Conservation (phyloP, 2,888 invertebrate genomes). For the Thecophora atra region DNA sequence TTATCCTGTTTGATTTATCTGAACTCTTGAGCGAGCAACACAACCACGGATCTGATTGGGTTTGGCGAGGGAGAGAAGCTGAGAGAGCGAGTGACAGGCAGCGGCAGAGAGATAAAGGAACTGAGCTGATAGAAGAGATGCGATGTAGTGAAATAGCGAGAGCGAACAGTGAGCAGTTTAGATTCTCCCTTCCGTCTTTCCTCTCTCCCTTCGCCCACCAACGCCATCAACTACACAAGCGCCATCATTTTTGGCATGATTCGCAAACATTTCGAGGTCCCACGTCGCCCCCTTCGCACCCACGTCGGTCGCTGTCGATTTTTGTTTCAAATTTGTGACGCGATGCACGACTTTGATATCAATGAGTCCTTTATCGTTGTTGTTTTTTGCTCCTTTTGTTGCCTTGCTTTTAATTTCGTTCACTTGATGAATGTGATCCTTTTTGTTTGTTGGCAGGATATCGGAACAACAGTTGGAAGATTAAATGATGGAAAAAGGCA, state of each 20-base stretch:
- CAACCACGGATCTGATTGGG: too few species aligned
- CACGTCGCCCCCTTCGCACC: not conserved
- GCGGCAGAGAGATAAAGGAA: too few species aligned
- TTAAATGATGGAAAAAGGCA: constrained; percentile 28
- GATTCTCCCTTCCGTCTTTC: too few species aligned
- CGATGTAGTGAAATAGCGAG: too few species aligned
- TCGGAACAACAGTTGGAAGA: constrained; percentile 36
- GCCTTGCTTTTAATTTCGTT: not conserved
- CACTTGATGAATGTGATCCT: constrained; percentile 49
- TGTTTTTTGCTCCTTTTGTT: constrained; percentile 8
- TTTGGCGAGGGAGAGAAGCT: too few species aligned
- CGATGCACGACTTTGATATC: constrained; percentile 40
- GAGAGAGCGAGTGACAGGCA: too few species aligned
- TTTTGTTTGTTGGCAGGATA: constrained; percentile 47
- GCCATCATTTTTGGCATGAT: too few species aligned
- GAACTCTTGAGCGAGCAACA: constrained; percentile 43
- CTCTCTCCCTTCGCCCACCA: too few species aligned
- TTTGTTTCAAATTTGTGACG: constrained; percentile 28
- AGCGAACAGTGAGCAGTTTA: too few species aligned
- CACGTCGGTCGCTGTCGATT: not conserved
- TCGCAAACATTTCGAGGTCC: not conserved
- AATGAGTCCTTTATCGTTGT: not conserved
- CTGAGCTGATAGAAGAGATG: too few species aligned
- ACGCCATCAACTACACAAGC: too few species aligned
- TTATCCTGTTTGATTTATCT: constrained; percentile 61